These are phyloP conservation scores for Pelobates fuscus DNA, from an alignment of 2,113 vertebrate species.

Conservation along the genomic window DNA sequence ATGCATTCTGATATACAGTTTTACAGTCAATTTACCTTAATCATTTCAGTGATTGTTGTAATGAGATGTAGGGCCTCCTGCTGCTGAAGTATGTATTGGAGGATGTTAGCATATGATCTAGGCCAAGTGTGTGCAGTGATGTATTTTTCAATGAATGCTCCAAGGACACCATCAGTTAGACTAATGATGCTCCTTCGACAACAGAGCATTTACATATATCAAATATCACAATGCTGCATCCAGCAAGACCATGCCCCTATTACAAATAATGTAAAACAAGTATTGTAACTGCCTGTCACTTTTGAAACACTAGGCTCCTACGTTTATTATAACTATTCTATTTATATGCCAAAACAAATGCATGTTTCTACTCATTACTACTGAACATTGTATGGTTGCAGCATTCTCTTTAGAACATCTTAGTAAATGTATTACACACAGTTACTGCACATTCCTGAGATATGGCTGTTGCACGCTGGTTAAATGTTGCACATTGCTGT, in stretches of 20 bases:
- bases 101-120: slow-evolving; percentile 38
- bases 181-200: slow-evolving; percentile 24
- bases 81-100: slow-evolving; percentile 34
- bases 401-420: no score
- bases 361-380: no score
- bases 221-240: slow-evolving; percentile 23
- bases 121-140: slow-evolving; percentile 24
- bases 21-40: slow-evolving; percentile 45
- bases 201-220: slow-evolving; percentile 13
- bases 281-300: not conserved
- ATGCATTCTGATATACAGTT: slow-evolving; percentile 15
- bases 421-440: no score
- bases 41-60: slow-evolving; percentile 35
- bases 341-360: no score
- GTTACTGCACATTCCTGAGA: no score
- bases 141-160: slow-evolving; percentile 29
- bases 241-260: slow-evolving; percentile 23
- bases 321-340: not conserved
- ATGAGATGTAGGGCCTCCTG: slow-evolving; percentile 27
- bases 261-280: slow-evolving; percentile 10
- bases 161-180: slow-evolving; percentile 41
- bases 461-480: no score
- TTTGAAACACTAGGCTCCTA: no score
- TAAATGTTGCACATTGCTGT: no score
- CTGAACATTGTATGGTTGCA: no score